These are phyloP conservation scores for Borostomias antarcticus DNA, from an alignment of 2,797 vertebrate genomes.

Conservation along the genomic window DNA sequence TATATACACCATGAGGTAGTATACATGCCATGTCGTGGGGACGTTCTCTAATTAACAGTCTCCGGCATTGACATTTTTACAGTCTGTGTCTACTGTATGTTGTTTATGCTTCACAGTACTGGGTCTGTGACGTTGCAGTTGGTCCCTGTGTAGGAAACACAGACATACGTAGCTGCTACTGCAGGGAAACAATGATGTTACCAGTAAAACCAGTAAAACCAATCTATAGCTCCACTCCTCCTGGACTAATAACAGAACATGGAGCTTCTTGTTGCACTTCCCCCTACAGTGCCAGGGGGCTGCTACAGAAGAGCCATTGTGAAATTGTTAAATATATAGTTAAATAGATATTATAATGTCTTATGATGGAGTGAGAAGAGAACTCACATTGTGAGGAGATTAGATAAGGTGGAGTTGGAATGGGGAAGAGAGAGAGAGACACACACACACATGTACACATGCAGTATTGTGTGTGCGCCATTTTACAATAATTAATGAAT, in stretches of 20 bases:
- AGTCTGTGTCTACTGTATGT: background rate
- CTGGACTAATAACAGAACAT: too few species aligned
- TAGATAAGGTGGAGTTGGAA: background rate
- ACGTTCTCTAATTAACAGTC: background rate
- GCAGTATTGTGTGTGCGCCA: constrained; percentile 31
- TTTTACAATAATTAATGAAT: constrained; percentile 49
- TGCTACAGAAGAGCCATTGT: background rate
- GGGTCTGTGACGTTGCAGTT: background rate
- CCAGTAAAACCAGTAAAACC: background rate
- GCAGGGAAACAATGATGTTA: background rate
- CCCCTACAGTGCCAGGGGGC: background rate
- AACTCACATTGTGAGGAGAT: background rate
- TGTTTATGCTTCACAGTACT: too few species aligned
- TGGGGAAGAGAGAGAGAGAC: too few species aligned
- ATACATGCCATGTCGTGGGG: background rate
- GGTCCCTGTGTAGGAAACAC: background rate
- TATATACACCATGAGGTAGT: background rate
- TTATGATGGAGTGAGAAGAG: background rate
- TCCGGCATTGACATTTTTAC: background rate
- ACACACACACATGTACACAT: background rate
- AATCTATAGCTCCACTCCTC: background rate
- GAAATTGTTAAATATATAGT: too few species aligned
- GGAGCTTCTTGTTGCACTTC: too few species aligned
- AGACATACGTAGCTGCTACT: background rate
- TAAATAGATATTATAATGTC: background rate